Base-by-base conservation (phyloP, 1,140 invertebrate genomes). In the Helicoverpa armigera region DNA sequence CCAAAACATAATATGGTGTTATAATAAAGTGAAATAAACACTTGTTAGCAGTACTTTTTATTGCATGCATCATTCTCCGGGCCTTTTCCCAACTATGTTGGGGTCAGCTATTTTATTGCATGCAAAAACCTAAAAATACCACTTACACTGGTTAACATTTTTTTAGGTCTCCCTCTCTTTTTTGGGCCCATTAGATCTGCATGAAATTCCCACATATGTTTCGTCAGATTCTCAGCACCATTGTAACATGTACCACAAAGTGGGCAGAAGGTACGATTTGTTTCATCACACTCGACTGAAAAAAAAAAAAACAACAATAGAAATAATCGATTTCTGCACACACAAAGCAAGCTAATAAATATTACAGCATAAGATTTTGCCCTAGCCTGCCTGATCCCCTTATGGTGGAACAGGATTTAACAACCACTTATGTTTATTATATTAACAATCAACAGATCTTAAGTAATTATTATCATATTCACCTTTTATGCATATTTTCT, bases 121-220 rank as follows among this genome's bases (percentile, higher is more conserved):
- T 2, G 53, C 53, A n/a, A n/a, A n/a, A 9, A 18, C 16, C n/a
- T 16, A 31, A n/a, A 73, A 67, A 16, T n/a, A 18, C 1, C 4
- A 80, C 88, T 87, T 79, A 89, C 88, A 80, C 83, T 85, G 53
- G 88, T 87, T 23, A 84, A 63, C 60, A 86, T 72, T 78, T 88
- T 88, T 74, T 90, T 94, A 16, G 90, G 91, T 31, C 92, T 77
- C 11, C 92, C 91, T 82, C 91, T 83, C 79, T 91, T 92, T 76
- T 90, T 91, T 16, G 90, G 89, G 2, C 89, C 90, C 91, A 92
- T 92, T 11, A 94, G 67, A 13, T 92, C 91, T 18, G 88, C 70
- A 78, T 94, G 92, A 43, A 72, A 73, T 23, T 89, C 79, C 91
- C 90, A 92, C 85, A 92, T 89, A 73, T 94, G 92, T 35, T 88